These are phyloP conservation scores for Stichodactyla helianthus DNA, from an alignment of 64 coral and sea anemone species.

Conservation along the genomic window DNA sequence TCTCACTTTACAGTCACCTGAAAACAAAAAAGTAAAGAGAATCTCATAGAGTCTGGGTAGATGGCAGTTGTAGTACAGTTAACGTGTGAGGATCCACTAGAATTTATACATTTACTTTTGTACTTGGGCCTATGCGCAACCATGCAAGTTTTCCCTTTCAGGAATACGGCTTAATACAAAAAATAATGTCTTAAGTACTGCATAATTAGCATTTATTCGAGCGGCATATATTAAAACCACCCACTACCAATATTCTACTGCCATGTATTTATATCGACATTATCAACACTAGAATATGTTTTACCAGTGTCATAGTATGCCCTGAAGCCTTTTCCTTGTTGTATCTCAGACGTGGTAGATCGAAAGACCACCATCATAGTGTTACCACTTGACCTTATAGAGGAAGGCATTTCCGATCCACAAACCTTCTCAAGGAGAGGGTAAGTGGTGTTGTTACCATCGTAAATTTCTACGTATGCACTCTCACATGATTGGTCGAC, in stretches of 20 bases:
- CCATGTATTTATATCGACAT: no score
- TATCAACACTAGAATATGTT: neutral
- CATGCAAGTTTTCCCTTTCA: no score
- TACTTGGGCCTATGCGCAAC: no score
- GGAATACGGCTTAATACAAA: no score
- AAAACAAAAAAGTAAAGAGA: neutral
- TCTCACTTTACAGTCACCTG: conserved; percentile 64
- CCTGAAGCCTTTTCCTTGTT: conserved; percentile 52
- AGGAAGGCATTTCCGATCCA: conserved; percentile 40
- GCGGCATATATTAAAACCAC: no score
- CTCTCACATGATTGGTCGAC: conserved; percentile 38
- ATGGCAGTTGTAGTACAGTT: no score
- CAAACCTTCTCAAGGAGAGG: conserved; percentile 57
- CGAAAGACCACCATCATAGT: conserved; percentile 64
- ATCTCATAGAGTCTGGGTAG: no score
- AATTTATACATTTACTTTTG: no score
- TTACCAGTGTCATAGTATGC: conserved; percentile 89
- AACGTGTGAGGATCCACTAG: no score
- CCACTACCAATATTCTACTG: no score
- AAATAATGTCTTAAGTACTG: no score
- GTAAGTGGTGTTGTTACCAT: conserved; percentile 58
- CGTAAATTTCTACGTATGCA: conserved; percentile 52
- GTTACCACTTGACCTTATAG: conserved; percentile 51
- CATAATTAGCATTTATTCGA: no score
- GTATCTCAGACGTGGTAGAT: neutral